These are phyloP conservation scores for Chaunax sp. DNA, from an alignment of 2,797 vertebrate species.

Conservation along the genomic window DNA sequence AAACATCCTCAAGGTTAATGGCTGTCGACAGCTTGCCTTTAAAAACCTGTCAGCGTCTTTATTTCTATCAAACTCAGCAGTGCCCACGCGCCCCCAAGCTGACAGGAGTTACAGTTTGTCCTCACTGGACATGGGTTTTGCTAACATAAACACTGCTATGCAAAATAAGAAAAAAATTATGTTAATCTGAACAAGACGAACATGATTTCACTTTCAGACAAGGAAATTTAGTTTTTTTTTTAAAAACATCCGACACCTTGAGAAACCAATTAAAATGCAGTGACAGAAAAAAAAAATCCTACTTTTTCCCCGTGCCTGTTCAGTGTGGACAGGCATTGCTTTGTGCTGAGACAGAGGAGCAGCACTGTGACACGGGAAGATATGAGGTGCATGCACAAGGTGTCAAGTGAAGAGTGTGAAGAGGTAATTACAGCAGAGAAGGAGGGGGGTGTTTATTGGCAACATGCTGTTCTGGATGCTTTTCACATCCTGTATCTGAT, in stretches of 20 bases:
- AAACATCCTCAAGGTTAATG: slow-evolving; percentile 78
- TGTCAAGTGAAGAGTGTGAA: slow-evolving; percentile 67
- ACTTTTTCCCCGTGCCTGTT: slow-evolving; percentile 28
- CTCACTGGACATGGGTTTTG: slow-evolving; percentile 31
- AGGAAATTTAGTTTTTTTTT: background rate
- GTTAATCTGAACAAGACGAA: slow-evolving; percentile 33
- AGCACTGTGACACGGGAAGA: slow-evolving; percentile 42
- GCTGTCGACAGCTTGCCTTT: slow-evolving; percentile 82
- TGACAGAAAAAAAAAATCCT: background rate
- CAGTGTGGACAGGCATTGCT: slow-evolving; percentile 26
- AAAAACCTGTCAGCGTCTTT: slow-evolving; percentile 80
- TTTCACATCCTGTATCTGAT: slow-evolving; percentile 54
- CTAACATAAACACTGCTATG: slow-evolving; percentile 45
- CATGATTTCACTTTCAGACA: slow-evolving; percentile 20
- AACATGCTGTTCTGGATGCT: slow-evolving; percentile 67
- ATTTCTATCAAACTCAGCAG: slow-evolving; percentile 81
- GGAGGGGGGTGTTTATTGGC: slow-evolving; percentile 73
- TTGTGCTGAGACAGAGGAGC: slow-evolving; percentile 30
- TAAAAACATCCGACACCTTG: background rate
- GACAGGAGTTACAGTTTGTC: slow-evolving; percentile 65
- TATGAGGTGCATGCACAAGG: slow-evolving; percentile 56
- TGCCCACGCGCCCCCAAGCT: slow-evolving; percentile 37
- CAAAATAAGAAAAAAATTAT: slow-evolving; percentile 22
- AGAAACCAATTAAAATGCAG: background rate
- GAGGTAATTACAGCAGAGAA: slow-evolving; percentile 66